Conservation (phyloP, 2,113 vertebrate genomes). For the Etia nguti region DNA sequence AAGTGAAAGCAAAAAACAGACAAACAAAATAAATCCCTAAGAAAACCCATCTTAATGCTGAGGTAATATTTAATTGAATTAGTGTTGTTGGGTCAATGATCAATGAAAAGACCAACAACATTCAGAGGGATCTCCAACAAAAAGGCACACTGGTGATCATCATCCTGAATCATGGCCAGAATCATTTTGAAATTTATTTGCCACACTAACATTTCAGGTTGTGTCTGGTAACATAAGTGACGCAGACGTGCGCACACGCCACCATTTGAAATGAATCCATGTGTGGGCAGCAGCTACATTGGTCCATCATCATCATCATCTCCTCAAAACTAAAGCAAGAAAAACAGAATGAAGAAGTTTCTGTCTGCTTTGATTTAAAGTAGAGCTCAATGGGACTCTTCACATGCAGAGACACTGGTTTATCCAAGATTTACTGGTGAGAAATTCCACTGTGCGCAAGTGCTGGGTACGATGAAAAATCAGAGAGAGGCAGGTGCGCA, state of each 20-base stretch:
- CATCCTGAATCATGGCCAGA: neutral
- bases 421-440: neutral
- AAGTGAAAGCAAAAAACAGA: neutral
- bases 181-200: neutral
- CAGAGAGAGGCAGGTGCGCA: neutral
- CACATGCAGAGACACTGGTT: neutral
- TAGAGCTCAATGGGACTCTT: neutral
- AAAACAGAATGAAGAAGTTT: neutral
- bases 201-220: neutral
- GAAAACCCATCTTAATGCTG: neutral
- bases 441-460: neutral
- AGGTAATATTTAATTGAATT: neutral
- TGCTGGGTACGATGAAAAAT: neutral
- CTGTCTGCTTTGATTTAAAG: neutral
- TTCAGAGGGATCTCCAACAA: neutral
- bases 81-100: neutral
- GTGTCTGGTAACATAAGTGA: neutral
- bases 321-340: neutral
- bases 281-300: neutral
- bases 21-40: neutral
- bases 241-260: accelerated
- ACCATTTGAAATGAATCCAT: neutral
- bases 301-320: neutral
- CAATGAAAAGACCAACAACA: neutral
- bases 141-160: accelerated